A percentile compares a stretch with the other conserved stretches of the same genome.
phyloP scores from a whole-genome alignment of 2,888 invertebrate species.

The Xestia xanthographa region DNA sequence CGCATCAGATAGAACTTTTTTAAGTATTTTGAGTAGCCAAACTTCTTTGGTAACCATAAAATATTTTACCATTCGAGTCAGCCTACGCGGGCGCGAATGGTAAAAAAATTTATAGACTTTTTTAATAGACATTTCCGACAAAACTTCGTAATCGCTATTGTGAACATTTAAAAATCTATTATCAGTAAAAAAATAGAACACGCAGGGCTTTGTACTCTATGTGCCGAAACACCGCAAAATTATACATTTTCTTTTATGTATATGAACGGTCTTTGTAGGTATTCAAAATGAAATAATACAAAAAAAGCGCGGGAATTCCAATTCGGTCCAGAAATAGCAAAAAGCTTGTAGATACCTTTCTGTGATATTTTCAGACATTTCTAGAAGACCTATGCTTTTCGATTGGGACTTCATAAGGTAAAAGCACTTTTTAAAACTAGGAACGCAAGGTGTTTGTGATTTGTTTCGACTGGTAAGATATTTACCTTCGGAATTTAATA shows the following conservation, averaged over 20 bases:
- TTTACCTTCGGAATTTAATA: background rate
- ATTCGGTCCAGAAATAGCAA: conserved; percentile 7
- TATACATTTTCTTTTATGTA: conserved; percentile 3
- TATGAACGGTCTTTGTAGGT: background rate
- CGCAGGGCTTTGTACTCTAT: background rate
- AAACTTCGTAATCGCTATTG: background rate
- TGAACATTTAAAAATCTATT: background rate
- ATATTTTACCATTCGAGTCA: background rate
- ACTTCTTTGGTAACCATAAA: too few relatives aligned
- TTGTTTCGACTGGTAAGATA: background rate
- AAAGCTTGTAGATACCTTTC: background rate
- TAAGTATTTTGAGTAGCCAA: background rate
- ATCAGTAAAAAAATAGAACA: background rate
- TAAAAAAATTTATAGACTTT: too few relatives aligned
- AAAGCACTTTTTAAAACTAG: background rate
- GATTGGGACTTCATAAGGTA: too few relatives aligned
- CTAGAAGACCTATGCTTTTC: background rate
- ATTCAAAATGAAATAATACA: conserved; percentile 3
- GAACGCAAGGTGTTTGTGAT: background rate
- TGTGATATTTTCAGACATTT: background rate
- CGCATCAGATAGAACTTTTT: background rate
- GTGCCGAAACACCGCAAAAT: conserved; percentile 8
- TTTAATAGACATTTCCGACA: background rate
- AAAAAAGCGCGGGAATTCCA: conserved; percentile 1
- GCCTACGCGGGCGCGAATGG: too few relatives aligned